A percentile compares a stretch with the other conserved stretches of the same genome.
phyloP scores from a whole-genome alignment of 2,113 vertebrate species.

The Pica pica region DNA sequence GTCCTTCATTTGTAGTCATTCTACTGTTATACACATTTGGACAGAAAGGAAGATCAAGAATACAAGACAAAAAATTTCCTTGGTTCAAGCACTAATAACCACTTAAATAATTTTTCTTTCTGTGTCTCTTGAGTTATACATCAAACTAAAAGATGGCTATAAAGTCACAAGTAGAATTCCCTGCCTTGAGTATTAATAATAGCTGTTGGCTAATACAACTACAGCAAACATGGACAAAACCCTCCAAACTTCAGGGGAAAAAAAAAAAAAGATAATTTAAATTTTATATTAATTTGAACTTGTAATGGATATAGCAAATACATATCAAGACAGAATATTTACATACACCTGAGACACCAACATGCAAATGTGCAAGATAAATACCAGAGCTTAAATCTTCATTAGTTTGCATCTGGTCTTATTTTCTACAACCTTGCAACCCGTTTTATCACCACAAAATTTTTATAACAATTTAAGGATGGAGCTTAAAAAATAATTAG shows the following conservation, averaged over 20 bases:
- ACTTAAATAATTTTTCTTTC: background rate
- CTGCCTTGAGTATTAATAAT: background rate
- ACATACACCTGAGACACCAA: background rate
- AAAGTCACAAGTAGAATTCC: background rate
- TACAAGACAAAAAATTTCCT: background rate
- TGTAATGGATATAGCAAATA: background rate
- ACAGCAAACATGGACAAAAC: background rate
- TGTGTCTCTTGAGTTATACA: background rate
- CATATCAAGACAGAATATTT: background rate
- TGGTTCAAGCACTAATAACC: background rate
- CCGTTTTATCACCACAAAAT: background rate
- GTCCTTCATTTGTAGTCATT: background rate
- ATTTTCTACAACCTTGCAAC: background rate
- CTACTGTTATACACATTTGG: background rate
- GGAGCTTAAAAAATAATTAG: background rate
- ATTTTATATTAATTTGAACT: background rate
- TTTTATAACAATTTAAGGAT: background rate
- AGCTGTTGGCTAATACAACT: background rate
- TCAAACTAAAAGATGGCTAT: background rate
- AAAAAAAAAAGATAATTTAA: background rate
- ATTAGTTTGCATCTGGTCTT: background rate
- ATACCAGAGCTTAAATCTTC: background rate
- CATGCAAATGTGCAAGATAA: background rate
- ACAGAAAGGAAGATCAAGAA: background rate
- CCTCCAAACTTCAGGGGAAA: background rate